phyloP scores from a whole-genome alignment of 2,113 vertebrate genomes.

The Sula dactylatra region DNA sequence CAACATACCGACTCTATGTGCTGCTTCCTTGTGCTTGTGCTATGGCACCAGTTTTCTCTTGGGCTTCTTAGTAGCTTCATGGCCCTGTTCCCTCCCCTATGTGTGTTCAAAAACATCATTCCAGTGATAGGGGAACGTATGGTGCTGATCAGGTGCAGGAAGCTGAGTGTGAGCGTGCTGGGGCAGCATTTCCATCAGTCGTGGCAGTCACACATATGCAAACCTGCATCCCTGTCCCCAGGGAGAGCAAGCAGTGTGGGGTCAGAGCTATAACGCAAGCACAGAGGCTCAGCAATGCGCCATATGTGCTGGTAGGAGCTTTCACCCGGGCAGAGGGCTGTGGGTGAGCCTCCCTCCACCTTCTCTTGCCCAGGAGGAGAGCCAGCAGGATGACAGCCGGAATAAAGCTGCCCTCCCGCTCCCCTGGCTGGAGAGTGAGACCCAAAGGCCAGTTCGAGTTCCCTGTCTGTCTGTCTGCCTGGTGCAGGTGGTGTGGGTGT shows the following conservation, averaged over 20 bases:
- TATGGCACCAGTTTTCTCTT: neutral
- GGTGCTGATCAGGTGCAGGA: neutral
- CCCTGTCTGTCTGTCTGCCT: fast-evolving
- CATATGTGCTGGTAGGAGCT: fast-evolving
- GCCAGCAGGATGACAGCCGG: neutral
- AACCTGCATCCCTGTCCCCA: neutral
- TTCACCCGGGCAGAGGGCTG: neutral
- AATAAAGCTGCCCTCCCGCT: neutral
- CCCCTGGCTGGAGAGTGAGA: neutral
- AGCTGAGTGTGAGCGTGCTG: neutral
- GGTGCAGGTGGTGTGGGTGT: neutral
- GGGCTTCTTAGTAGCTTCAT: neutral
- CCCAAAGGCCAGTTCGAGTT: fast-evolving
- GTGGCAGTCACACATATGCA: neutral
- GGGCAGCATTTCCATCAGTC: neutral
- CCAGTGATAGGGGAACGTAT: neutral
- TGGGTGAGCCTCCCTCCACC: neutral
- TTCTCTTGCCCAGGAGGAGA: neutral
- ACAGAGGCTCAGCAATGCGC: neutral
- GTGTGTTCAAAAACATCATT: neutral
- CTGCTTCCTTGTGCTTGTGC: neutral
- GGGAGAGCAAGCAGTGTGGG: neutral
- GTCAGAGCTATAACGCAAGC: neutral
- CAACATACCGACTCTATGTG: fast-evolving
- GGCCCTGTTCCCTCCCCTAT: neutral